These are phyloP conservation scores for Oxyscelio sp. DNA, from an alignment of 2,888 invertebrate species.

Conservation along the genomic window DNA sequence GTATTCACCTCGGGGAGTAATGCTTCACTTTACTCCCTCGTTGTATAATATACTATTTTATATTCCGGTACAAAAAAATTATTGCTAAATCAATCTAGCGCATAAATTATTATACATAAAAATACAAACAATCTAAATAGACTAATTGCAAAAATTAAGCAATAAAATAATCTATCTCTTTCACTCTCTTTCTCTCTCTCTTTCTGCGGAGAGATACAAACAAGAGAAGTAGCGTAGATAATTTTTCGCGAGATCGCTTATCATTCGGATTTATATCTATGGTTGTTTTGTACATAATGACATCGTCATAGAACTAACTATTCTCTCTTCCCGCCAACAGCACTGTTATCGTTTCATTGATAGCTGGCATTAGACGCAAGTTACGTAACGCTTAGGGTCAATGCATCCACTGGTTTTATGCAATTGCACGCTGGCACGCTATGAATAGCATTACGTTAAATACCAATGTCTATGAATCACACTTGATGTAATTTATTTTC, in stretches of 20 bases:
- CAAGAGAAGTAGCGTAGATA: background rate
- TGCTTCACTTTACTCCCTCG: too few relatives aligned
- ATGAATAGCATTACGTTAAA: slow-evolving; percentile 84
- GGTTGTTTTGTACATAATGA: slow-evolving; percentile 41
- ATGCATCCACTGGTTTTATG: slow-evolving; percentile 87
- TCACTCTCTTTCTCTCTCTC: too few relatives aligned
- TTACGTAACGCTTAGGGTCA: slow-evolving; percentile 86
- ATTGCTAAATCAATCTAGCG: too few relatives aligned
- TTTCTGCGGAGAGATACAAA: too few relatives aligned
- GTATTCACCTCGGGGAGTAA: too few relatives aligned
- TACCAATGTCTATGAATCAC: slow-evolving; percentile 74
- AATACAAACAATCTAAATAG: too few relatives aligned
- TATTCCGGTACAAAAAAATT: too few relatives aligned
- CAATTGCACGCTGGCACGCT: slow-evolving; percentile 87
- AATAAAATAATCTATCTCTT: too few relatives aligned
- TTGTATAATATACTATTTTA: too few relatives aligned
- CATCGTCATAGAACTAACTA: slow-evolving; percentile 74
- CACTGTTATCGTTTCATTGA: slow-evolving; percentile 83
- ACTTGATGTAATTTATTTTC: slow-evolving; percentile 50
- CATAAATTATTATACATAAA: too few relatives aligned
- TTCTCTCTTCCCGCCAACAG: too few relatives aligned
- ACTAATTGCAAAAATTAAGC: too few relatives aligned
- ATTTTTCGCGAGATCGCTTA: slow-evolving; percentile 33
- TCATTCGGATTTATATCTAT: slow-evolving; percentile 18
- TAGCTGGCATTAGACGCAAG: slow-evolving; percentile 83